Evolutionary conservation across 2,888 invertebrate genomes (phyloP).

Genomic region (Cheilosia pagana): DNA sequence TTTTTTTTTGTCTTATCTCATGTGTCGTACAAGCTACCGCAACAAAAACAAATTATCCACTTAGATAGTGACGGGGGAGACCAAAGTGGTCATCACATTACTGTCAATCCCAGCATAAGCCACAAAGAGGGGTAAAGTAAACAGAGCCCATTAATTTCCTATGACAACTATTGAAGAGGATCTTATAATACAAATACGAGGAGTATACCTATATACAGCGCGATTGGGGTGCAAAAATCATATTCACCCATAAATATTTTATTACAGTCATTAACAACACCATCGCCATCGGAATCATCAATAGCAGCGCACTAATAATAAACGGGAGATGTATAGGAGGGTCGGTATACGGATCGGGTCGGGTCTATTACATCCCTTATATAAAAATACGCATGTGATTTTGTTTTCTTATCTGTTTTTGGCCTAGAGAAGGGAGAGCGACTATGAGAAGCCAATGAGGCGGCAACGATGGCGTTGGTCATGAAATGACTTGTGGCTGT

Average conservation of each 20-base stretch:
- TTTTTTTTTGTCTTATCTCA: not conserved
- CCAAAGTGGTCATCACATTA: slow-evolving; percentile 9
- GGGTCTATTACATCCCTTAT: slow-evolving; percentile 61
- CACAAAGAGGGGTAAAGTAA: not conserved
- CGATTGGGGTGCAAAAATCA: slow-evolving; percentile 33
- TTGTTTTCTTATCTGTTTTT: slow-evolving; percentile 5
- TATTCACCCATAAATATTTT: slow-evolving; percentile 55
- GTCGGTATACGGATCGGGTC: slow-evolving; percentile 10
- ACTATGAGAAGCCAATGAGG: slow-evolving; percentile 51
- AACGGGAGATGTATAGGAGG: slow-evolving; percentile 18
- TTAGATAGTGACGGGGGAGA: not conserved
- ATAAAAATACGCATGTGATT: slow-evolving; percentile 34
- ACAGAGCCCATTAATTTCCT: slow-evolving; percentile 9
- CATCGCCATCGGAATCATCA: not conserved
- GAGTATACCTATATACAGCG: not conserved
- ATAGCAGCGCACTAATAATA: slow-evolving; percentile 40
- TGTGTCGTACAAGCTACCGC: no score
- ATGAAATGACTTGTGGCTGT: slow-evolving; percentile 58
- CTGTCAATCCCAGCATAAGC: slow-evolving; percentile 13
- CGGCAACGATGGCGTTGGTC: slow-evolving; percentile 56
- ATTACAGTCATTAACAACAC: slow-evolving; percentile 63
- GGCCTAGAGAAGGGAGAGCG: slow-evolving; percentile 3
- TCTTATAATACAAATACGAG: slow-evolving; percentile 23
- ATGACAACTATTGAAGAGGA: slow-evolving; percentile 43
- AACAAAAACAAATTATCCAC: not conserved